These are phyloP conservation scores for Ichneumon xanthorius DNA, from an alignment of 2,888 invertebrate genomes.

Conservation along the genomic window DNA sequence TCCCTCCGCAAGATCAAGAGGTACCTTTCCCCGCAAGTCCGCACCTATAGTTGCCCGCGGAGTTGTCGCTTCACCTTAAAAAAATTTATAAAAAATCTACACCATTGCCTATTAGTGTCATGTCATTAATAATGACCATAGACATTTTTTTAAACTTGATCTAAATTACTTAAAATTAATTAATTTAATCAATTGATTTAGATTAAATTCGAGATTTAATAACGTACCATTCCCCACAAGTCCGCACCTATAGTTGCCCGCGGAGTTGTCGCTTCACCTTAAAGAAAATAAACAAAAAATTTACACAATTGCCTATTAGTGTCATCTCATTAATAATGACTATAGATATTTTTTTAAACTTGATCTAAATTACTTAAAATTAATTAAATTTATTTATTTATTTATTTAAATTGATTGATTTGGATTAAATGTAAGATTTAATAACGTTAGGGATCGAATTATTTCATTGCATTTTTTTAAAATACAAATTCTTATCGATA, in stretches of 20 bases:
- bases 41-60: slow-evolving; percentile 63
- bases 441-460: not conserved
- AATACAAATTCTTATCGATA: not conserved
- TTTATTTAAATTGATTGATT: not conserved
- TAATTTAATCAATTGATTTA: not conserved
- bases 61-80: not conserved
- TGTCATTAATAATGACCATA: not conserved
- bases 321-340: not conserved
- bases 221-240: slow-evolving; percentile 70
- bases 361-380: not conserved
- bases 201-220: not conserved
- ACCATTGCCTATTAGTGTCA: not conserved
- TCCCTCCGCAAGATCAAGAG: slow-evolving; percentile 96
- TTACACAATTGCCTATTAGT: not conserved
- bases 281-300: not conserved
- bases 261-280: slow-evolving; percentile 17
- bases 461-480: not conserved
- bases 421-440: not conserved
- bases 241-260: slow-evolving; percentile 65
- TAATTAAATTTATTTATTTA: not conserved
- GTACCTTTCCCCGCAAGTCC: slow-evolving; percentile 84
- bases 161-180: not conserved
- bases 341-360: not conserved
- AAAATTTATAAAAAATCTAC: not conserved
- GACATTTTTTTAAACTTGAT: not conserved